phyloP scores from a whole-genome alignment of 37 sponge, comb jelly and placozoan species.

The Theonella swinhoei region DNA sequence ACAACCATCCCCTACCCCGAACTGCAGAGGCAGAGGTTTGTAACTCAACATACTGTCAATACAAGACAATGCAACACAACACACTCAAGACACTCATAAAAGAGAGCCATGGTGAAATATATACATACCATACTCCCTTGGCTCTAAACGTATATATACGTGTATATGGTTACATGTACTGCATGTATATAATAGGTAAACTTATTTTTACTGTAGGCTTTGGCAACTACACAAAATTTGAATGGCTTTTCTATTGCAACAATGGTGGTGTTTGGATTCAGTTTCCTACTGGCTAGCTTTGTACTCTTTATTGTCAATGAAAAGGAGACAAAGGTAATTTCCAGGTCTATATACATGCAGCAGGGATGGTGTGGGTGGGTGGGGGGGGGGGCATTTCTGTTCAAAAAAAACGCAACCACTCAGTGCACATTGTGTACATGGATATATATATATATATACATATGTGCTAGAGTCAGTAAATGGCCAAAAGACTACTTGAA shows the following conservation, averaged over 20 bases:
- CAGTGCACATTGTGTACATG: no score
- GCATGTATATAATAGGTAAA: neutral
- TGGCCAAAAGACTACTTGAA: no score
- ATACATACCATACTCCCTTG: neutral
- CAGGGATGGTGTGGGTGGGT: no score
- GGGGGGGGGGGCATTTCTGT: no score
- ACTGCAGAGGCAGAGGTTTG: conserved; percentile 29
- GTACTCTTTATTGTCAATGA: conserved; percentile 78
- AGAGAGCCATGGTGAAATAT: conserved; percentile 24
- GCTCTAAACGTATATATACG: neutral
- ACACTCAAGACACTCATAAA: conserved; percentile 68
- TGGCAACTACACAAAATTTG: conserved; percentile 23
- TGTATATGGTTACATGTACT: neutral
- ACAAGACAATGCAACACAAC: conserved; percentile 53
- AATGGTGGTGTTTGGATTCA: conserved; percentile 65
- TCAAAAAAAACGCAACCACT: no score
- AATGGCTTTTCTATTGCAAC: conserved; percentile 65
- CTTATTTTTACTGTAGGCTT: conserved; percentile 30
- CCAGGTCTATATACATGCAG: no score
- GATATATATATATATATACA: no score
- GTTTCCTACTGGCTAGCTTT: conserved; percentile 83
- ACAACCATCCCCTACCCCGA: conserved; percentile 78
- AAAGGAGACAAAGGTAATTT: conserved; percentile 73
- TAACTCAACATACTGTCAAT: neutral
- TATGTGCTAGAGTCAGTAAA: no score